A percentile compares a stretch with the other conserved stretches of the same genome.
These are phyloP conservation scores for Erpetoichthys calabaricus DNA, from an alignment of 2,797 vertebrate genomes.

Conservation along the genomic window DNA sequence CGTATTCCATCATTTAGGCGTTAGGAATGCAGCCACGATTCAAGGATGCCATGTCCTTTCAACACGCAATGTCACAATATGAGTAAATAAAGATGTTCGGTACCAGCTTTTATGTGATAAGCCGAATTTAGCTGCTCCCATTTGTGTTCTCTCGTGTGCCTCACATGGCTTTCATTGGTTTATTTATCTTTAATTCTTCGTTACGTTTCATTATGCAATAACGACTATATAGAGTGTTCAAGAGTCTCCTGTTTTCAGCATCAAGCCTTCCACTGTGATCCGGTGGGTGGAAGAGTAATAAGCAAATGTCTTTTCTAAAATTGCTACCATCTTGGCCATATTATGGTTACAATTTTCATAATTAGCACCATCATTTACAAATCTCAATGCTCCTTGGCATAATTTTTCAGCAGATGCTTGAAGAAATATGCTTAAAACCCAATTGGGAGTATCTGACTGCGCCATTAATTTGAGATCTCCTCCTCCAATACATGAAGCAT, in stretches of 20 bases:
- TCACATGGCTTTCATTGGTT: constrained; percentile 1
- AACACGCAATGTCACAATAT: background rate
- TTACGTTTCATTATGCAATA: constrained; percentile 6
- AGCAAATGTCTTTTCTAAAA: constrained; percentile 71
- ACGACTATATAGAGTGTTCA: constrained; percentile 12
- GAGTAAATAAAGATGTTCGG: constrained; percentile 1
- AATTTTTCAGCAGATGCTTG: constrained; percentile 44
- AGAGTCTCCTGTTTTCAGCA: constrained; percentile 33
- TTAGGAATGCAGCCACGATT: constrained; percentile 15
- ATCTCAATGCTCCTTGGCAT: constrained; percentile 71
- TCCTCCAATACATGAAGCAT: constrained; percentile 18
- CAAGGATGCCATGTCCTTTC: constrained; percentile 1
- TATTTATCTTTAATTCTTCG: background rate
- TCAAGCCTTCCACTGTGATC: constrained; percentile 26
- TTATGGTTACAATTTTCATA: constrained; percentile 72
- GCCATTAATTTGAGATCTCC: constrained; percentile 41
- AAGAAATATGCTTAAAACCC: constrained; percentile 36
- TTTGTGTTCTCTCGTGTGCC: constrained; percentile 2
- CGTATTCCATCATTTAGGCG: constrained; percentile 22
- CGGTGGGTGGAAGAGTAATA: constrained; percentile 67
- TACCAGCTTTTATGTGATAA: background rate
- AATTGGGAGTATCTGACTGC: constrained; percentile 32
- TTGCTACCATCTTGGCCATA: constrained; percentile 77
- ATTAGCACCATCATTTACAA: constrained; percentile 79
- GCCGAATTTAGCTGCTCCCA: background rate